phyloP scores from a whole-genome alignment of 2,888 invertebrate genomes.

The Crossocerus cetratus region DNA sequence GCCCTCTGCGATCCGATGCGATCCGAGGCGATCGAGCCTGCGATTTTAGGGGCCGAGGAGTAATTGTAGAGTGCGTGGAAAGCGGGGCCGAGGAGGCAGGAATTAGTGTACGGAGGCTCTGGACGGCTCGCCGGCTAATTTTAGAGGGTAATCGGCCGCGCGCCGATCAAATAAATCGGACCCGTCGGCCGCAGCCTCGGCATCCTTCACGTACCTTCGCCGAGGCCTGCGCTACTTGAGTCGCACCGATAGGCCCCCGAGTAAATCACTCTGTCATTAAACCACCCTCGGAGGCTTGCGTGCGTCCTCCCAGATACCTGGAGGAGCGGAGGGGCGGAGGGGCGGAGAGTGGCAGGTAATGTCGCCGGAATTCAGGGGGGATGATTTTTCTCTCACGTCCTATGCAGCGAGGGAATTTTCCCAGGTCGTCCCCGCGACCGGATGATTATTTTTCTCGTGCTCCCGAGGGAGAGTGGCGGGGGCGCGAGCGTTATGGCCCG shows the following conservation, averaged over 20 bases:
- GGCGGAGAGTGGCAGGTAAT: background rate
- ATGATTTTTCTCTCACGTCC: conserved; percentile 3
- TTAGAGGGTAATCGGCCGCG: conserved; percentile 19
- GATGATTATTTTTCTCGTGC: conserved; percentile 31
- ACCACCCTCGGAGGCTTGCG: background rate
- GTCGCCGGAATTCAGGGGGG: background rate
- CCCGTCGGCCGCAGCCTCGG: background rate
- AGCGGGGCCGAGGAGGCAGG: background rate
- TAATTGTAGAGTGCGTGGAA: conserved; percentile 24
- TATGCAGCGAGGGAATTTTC: conserved; percentile 1
- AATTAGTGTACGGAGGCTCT: conserved; percentile 53
- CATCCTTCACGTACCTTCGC: background rate
- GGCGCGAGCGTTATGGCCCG: conserved; percentile 16
- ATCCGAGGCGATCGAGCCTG: background rate
- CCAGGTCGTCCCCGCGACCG: conserved; percentile 2
- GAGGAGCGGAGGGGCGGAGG: background rate
- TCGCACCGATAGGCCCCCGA: background rate
- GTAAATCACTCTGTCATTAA: background rate
- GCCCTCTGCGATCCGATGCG: background rate
- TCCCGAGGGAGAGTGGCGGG: conserved; percentile 10
- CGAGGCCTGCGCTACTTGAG: background rate
- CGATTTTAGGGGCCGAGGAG: conserved; percentile 8
- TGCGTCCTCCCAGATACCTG: background rate
- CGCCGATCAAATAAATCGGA: conserved; percentile 28
- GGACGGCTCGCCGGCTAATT: conserved; percentile 20